Evolutionary conservation across 2,113 vertebrate genomes (phyloP).

Genomic region (Macquaria australasica): DNA sequence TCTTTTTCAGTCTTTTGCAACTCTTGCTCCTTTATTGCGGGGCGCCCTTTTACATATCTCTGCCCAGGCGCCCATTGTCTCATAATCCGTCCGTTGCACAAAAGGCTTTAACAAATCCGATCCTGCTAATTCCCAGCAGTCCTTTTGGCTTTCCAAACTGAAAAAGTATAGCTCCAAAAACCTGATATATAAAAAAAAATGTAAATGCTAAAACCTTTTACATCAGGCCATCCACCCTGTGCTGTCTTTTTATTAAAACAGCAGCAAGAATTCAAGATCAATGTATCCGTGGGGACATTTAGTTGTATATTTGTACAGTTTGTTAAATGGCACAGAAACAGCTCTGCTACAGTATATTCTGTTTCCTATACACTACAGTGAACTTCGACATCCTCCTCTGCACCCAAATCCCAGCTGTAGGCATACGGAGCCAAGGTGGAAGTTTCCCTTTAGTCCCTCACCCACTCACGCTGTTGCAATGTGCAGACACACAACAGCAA

Average conservation of each 20-base stretch:
- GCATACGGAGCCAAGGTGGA: conserved; percentile 8
- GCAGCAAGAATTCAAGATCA: not conserved
- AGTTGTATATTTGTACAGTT: not conserved
- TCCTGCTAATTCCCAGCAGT: not conserved
- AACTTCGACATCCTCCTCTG: conserved; percentile 46
- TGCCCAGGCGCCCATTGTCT: not conserved
- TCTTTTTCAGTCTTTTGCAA: not conserved
- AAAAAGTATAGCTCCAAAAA: not conserved
- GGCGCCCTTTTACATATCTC: not conserved
- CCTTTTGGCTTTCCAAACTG: not conserved
- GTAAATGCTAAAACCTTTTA: not conserved
- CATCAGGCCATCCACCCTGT: not conserved
- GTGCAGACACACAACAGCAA: not conserved
- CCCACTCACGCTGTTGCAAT: conserved; percentile 43
- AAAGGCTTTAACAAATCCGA: not conserved
- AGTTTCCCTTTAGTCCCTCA: conserved; percentile 28
- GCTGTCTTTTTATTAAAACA: not conserved
- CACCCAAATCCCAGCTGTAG: conserved; percentile 22
- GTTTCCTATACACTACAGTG: not conserved
- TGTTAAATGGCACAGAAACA: not conserved
- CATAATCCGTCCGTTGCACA: not conserved
- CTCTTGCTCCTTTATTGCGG: not conserved
- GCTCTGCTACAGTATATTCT: conserved; percentile 2
- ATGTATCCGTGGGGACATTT: not conserved
- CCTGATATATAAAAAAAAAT: not conserved